Percentiles rank a stretch among this genome's conserved stretches.
These are phyloP conservation scores for Scaptomyza reducta DNA, from an alignment of 2,888 invertebrate species.

Conservation along the genomic window DNA sequence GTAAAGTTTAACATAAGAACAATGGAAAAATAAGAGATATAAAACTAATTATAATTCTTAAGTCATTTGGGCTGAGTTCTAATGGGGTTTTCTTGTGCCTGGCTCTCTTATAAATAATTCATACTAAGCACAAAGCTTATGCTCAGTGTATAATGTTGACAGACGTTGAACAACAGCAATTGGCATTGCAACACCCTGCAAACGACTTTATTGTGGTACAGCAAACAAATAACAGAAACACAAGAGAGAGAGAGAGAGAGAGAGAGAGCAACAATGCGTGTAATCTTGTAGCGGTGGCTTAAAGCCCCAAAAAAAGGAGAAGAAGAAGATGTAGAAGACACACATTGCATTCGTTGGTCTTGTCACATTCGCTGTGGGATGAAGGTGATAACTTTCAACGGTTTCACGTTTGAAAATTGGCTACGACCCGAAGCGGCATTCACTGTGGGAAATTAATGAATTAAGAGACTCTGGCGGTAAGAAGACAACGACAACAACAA, in stretches of 20 bases:
- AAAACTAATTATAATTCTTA: background rate
- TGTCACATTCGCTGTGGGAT: conserved; percentile 42
- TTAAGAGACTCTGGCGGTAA: conserved; percentile 62
- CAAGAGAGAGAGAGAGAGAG: background rate
- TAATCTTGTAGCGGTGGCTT: conserved; percentile 47
- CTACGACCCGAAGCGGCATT: conserved; percentile 49
- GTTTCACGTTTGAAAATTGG: conserved; percentile 76
- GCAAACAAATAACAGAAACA: background rate
- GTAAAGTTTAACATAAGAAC: background rate
- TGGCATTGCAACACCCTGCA: conserved; percentile 37
- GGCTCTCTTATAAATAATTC: background rate
- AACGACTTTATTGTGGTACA: conserved; percentile 52
- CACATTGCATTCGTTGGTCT: conserved; percentile 40
- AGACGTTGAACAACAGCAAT: conserved; percentile 47
- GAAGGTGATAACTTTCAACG: conserved; percentile 80
- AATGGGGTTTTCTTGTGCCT: background rate
- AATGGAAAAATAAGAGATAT: background rate
- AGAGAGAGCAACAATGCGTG: conserved; percentile 39
- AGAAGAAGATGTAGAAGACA: background rate
- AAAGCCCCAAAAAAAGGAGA: conserved; percentile 35
- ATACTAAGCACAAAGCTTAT: background rate
- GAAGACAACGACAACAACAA: conserved; percentile 29
- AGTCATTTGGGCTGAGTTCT: background rate
- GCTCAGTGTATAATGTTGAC: conserved; percentile 27
- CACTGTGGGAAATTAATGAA: conserved; percentile 78